Evolutionary conservation across 2,888 invertebrate genomes (phyloP).

Genomic region (Lithophane leautieri): DNA sequence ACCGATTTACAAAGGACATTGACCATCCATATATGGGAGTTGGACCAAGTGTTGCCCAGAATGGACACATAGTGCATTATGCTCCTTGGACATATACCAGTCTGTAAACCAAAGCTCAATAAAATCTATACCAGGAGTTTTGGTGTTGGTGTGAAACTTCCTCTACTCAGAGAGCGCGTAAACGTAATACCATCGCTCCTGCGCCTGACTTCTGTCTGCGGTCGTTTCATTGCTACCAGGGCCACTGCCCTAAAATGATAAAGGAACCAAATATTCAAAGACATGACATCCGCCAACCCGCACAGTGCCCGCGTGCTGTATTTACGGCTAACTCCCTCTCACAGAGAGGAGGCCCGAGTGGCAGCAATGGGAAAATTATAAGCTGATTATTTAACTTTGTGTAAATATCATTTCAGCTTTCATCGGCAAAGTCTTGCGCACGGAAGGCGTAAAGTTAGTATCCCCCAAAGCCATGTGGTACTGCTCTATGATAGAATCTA

Average conservation of each 20-base stretch:
- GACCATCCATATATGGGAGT: no score
- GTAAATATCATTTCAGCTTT: slow-evolving; percentile 26
- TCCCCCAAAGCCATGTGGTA: slow-evolving; percentile 54
- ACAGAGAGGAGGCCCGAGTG: background rate
- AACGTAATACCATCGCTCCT: background rate
- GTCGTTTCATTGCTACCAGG: background rate
- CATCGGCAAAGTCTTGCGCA: background rate
- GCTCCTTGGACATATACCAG: no score
- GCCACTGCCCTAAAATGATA: no score
- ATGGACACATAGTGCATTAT: no score
- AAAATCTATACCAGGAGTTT: no score
- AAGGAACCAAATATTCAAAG: background rate
- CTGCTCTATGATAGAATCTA: slow-evolving; percentile 39
- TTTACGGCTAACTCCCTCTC: background rate
- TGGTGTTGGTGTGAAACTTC: background rate
- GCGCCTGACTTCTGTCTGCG: no score
- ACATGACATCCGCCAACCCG: background rate
- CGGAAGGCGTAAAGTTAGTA: accelerated
- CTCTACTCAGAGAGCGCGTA: background rate
- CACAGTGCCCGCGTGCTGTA: background rate
- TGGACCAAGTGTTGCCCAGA: no score
- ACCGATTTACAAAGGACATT: no score
- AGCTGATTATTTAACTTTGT: background rate
- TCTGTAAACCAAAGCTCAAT: no score
- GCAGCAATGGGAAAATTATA: background rate